Conservation (phyloP, 1,140 invertebrate species). For the Coenobita brevimanus region DNA sequence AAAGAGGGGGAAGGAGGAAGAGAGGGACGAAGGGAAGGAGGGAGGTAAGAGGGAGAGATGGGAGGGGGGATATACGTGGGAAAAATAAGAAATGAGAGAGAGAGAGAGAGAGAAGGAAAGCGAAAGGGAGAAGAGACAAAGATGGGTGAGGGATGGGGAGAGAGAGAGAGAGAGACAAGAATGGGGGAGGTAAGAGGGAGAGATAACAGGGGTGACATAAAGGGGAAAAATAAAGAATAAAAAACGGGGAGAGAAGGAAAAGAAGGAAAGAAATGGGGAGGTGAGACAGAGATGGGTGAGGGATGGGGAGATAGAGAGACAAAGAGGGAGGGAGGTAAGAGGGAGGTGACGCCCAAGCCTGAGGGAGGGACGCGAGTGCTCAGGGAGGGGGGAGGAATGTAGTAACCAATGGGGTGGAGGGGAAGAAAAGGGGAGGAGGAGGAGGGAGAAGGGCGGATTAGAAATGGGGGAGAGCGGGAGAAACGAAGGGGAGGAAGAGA, state of each 20-base stretch:
- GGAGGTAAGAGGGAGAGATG: too few relatives aligned
- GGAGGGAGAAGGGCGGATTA: not conserved
- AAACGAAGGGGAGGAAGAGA: not conserved
- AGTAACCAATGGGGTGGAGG: not conserved
- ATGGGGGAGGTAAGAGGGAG: too few relatives aligned
- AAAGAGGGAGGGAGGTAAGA: not conserved
- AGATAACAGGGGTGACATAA: not conserved
- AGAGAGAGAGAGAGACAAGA: too few relatives aligned
- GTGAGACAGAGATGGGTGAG: not conserved
- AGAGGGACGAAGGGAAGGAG: too few relatives aligned
- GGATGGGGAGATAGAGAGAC: not conserved
- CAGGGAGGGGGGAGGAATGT: not conserved
- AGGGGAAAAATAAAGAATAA: not conserved
- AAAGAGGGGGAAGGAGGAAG: too few relatives aligned
- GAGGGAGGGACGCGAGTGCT: not conserved
- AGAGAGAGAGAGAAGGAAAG: not conserved
- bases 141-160: too few relatives aligned
- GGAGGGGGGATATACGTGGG: too few relatives aligned
- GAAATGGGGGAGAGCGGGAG: not conserved
- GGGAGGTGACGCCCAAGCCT: not conserved
- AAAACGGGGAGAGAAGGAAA: not conserved
- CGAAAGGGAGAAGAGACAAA: not conserved
- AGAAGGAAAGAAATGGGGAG: not conserved
- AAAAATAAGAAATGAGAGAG: not conserved
- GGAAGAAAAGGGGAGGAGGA: not conserved